Evolutionary conservation across 2,797 vertebrate genomes (phyloP), one percentile per base, ranked within the genome.

Genomic region (Thamnophis elegans): DNA sequence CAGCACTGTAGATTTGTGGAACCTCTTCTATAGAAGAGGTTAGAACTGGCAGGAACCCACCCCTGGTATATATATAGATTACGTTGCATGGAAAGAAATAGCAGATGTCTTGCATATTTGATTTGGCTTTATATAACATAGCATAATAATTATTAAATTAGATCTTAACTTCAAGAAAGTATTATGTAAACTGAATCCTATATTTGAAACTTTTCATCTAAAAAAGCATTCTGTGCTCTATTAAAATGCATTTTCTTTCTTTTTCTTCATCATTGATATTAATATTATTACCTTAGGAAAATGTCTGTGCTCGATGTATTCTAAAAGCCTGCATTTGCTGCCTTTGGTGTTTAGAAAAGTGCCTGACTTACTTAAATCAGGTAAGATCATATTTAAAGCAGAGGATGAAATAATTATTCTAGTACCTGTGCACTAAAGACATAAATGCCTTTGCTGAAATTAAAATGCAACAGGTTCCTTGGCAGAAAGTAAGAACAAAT

Each of bases 291-390:
- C 89, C 47, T 32, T 96, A 99, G 99, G 99, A 99, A 97, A 99
- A 99, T n/a, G 98, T 98, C 22, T 99, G 98, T 89, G 98, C 99
- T 92, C 98, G 98, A 92, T 99, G 99, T 96, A 97, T 99, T 97
- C 97, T 99, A 94, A 99, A 99, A 96, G 97, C 99, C 36, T 99
- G 99, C 95, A 99, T 99, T 97, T 99, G 99, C 98, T 99, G 99
- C 96, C 98, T 99, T 97, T 99, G 99, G 99, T 99, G 99, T 98
- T 97, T 99, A 97, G 99, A 99, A 98, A 99, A 99, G 98, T 99
- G 99, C 99, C 99, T 99, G 97, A 99, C 98, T 97, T 99, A 99
- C 97, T 98, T 99, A 98, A 99, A 99, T 97, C 99, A 99, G 99
- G 99, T 99, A 98, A 95, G 93, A 88, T 93, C 60, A 62, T 91